A percentile compares a stretch with the other conserved stretches of the same genome.
Evolutionary conservation across 2,113 vertebrate genomes (phyloP).

Genomic region (Protobothrops flavoviridis): DNA sequence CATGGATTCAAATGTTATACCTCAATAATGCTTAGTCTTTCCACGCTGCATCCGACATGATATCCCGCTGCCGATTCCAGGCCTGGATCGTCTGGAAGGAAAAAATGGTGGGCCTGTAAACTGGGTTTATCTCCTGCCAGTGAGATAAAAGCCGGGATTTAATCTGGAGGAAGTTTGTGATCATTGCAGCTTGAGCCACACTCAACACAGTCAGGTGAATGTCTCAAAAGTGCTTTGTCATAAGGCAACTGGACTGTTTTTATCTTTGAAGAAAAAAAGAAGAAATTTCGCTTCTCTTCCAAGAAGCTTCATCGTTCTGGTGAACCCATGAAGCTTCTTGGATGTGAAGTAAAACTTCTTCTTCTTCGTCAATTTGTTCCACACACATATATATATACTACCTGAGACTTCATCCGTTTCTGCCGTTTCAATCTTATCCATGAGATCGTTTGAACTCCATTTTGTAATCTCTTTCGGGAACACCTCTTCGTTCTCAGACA

Average conservation of each 20-base stretch:
- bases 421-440: conserved; percentile 89
- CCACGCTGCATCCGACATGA: conserved; percentile 70
- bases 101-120: conserved; percentile 2
- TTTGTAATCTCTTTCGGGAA: conserved; percentile 91
- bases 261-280: too few species aligned
- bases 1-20: conserved; percentile 53
- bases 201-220: neutral
- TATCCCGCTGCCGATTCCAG: conserved; percentile 79
- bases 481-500: conserved; percentile 85
- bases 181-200: neutral
- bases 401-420: conserved; percentile 81
- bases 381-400: conserved; percentile 45
- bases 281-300: too few species aligned
- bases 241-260: too few species aligned
- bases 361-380: too few species aligned
- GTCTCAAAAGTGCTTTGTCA: too few species aligned
- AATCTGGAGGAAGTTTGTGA: neutral
- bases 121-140: neutral
- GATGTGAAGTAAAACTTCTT: too few species aligned
- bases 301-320: too few species aligned
- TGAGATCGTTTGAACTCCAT: conserved; percentile 94
- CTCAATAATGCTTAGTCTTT: conserved; percentile 78
- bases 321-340: too few species aligned
- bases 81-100: conserved; percentile 75
- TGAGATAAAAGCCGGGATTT: neutral